Evolutionary conservation across 2,888 invertebrate genomes (phyloP), one percentile per base, ranked within the genome.

Genomic region (Drosophila lacicola): DNA sequence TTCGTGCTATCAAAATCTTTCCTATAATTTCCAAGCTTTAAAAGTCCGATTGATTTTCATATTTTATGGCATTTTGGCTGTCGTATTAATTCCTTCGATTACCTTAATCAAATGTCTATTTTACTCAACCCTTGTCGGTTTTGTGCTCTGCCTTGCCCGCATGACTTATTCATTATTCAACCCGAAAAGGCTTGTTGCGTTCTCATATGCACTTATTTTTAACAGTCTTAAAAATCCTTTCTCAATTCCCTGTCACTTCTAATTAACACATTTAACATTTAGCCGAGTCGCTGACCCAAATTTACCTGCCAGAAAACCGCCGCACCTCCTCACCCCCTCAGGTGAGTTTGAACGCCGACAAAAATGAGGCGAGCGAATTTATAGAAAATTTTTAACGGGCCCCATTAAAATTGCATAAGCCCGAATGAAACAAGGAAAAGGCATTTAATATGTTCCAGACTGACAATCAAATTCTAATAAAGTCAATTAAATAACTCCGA

Each of bases 391-490:
- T 74, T 62, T 53, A 70, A 55, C 60, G 49, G 11, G 63, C 5
- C 19, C 21, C 63, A 86, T 83, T 81, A 86, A 83, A 66, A 74
- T 72, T 83, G 60, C 74, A 83, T 70, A 72, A 65, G 71, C 53
- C n/a, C 51, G 64, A 77, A 60, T 72, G 81, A 66, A 83, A 79
- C 84, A 81, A 61, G 80, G 54, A 67, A 83, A 83, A 67, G 61
- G 69, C 84, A 83, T 79, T 83, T 77, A 66, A 68, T 70, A 39
- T 70, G 56, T 75, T 68, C 51, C 60, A 39, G 62, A n/a, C 71
- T 69, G 78, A 63, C 86, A 83, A 76, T 80, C 67, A 75, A 75
- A 75, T 71, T 69, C 66, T 73, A 74, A 81, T 73, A 68, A 82
- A 81, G 70, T 72, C 64, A 86, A 86, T 83, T 83, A 86, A 81